These are phyloP conservation scores for Cygnus buccinator DNA, from an alignment of 2,113 vertebrate species.

Conservation along the genomic window DNA sequence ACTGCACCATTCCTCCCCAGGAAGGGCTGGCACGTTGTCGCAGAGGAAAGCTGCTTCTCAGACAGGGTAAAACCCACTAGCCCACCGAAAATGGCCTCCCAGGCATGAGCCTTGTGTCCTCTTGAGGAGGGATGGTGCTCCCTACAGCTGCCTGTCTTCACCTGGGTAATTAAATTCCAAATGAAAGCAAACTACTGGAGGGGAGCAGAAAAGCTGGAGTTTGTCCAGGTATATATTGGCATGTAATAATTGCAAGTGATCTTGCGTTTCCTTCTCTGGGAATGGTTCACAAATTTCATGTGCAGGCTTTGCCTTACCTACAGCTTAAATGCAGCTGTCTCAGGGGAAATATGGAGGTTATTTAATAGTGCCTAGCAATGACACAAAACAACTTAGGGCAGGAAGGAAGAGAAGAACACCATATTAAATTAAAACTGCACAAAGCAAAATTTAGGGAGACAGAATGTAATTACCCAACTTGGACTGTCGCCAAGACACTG, in stretches of 20 bases:
- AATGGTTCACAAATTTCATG: not conserved
- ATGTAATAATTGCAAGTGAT: conserved; percentile 9
- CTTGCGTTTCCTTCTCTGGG: conserved; percentile 12
- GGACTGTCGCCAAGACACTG: not conserved
- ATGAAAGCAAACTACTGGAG: conserved; percentile 9
- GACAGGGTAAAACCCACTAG: not conserved
- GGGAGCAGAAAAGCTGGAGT: conserved; percentile 12
- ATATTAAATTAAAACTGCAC: conserved; percentile 54
- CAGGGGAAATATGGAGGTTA: conserved; percentile 12
- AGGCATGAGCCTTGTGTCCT: not conserved
- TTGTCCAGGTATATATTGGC: conserved; percentile 29
- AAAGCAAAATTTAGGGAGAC: conserved; percentile 32
- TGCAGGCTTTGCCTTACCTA: not conserved
- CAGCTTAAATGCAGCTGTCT: conserved; percentile 8
- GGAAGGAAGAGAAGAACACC: not conserved
- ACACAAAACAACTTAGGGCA: conserved; percentile 33
- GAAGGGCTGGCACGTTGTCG: too few species aligned
- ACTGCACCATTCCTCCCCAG: too few species aligned
- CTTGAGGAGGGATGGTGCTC: not conserved
- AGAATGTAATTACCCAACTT: conserved; percentile 32
- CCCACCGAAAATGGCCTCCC: not conserved
- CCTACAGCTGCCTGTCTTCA: not conserved
- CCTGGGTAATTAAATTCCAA: conserved; percentile 8
- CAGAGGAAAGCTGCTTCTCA: not conserved
- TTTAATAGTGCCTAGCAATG: conserved; percentile 35